Evolutionary conservation across 1,140 invertebrate species (phyloP).

Genomic region (Cotesia chilonis): DNA sequence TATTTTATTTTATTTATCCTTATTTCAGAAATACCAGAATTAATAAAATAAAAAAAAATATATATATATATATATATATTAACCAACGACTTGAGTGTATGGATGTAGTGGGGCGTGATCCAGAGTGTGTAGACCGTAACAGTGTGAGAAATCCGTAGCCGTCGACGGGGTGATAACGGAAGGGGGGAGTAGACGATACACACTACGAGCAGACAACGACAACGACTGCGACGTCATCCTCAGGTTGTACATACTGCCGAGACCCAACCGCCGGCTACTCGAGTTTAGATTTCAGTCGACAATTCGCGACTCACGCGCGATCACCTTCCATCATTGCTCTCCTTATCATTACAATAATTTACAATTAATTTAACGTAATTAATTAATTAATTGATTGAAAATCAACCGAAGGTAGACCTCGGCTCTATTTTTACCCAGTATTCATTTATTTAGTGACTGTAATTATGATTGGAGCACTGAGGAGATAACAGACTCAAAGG

Average conservation of each 20-base stretch:
- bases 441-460: neutral
- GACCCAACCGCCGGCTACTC: constrained; percentile 42
- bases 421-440: neutral
- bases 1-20: no score
- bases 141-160: constrained; percentile 28
- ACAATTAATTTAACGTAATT: no score
- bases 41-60: constrained; percentile 8
- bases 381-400: no score
- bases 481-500: no score
- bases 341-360: neutral
- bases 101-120: constrained; percentile 1
- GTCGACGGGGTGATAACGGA: constrained; percentile 21
- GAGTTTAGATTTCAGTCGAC: constrained; percentile 61
- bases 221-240: constrained; percentile 50
- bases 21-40: constrained; percentile 5
- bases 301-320: constrained; percentile 54
- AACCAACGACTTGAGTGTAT: neutral
- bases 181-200: constrained; percentile 27
- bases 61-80: neutral
- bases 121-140: constrained; percentile 22
- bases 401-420: no score
- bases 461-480: no score
- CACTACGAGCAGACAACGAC: constrained; percentile 9
- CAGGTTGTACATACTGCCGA: constrained; percentile 57
- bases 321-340: constrained; percentile 33